Conservation (phyloP, 2,113 vertebrate species). For the Drymodes brunneopygia region DNA sequence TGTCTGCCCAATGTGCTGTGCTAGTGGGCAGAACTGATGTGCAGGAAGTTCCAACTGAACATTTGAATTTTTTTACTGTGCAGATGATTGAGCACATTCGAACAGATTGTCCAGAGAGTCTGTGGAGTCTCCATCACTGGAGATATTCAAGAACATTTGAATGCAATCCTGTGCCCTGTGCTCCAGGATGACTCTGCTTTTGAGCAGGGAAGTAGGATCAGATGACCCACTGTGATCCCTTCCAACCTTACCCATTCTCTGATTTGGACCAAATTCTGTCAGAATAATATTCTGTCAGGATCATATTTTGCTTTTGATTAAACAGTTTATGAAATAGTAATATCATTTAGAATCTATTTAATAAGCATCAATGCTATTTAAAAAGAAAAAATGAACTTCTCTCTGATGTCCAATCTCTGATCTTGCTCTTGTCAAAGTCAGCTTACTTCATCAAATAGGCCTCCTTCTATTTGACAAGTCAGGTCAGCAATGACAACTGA, state of each 20-base stretch:
- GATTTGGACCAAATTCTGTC: not conserved
- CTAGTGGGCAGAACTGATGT: not conserved
- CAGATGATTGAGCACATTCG: accelerated
- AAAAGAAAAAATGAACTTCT: not conserved
- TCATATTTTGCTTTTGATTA: not conserved
- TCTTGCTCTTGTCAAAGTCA: slow-evolving; percentile 29
- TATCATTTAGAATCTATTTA: not conserved
- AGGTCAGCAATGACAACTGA: not conserved
- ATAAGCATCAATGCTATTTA: not conserved
- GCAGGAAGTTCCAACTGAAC: not conserved
- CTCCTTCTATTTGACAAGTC: not conserved
- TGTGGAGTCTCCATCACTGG: not conserved
- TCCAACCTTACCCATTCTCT: not conserved
- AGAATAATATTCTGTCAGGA: not conserved
- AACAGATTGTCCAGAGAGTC: not conserved
- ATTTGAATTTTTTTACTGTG: accelerated
- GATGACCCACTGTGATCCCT: not conserved
- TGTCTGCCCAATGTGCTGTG: not conserved
- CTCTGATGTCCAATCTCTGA: not conserved
- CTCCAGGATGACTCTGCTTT: not conserved
- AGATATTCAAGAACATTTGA: not conserved
- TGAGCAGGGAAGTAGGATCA: not conserved
- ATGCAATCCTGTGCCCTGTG: not conserved
- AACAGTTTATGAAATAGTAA: not conserved
- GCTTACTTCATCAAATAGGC: not conserved